These are phyloP conservation scores for Episyrphus balteatus DNA, from an alignment of 1,140 invertebrate species.

Conservation along the genomic window DNA sequence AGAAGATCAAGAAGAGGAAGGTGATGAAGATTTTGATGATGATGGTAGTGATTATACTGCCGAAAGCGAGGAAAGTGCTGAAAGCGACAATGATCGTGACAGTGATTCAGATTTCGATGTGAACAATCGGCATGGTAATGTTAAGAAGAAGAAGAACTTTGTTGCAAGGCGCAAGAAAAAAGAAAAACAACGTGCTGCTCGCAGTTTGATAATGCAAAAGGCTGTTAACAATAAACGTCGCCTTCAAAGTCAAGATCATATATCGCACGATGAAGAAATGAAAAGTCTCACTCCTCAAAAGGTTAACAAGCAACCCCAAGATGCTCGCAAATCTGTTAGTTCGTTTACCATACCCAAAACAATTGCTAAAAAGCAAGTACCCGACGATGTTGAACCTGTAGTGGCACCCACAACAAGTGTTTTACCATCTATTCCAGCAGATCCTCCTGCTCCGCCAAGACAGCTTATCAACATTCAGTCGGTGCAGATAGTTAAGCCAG, in stretches of 20 bases:
- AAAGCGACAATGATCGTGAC: conserved; percentile 32
- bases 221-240: background rate
- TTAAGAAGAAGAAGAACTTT: conserved; percentile 21
- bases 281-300: too few relatives aligned
- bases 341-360: conserved; percentile 3
- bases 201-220: background rate
- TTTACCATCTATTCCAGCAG: too few relatives aligned
- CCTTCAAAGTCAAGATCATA: conserved; percentile 1
- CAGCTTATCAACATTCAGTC: background rate
- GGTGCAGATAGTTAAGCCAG: background rate
- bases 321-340: conserved; percentile 10
- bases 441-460: background rate
- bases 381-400: too few relatives aligned
- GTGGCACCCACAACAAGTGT: too few relatives aligned
- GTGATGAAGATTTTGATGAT: conserved; percentile 30
- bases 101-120: conserved; percentile 33
- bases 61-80: conserved; percentile 17
- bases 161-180: background rate
- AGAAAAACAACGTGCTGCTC: background rate
- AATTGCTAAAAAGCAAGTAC: background rate
- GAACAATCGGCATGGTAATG: conserved; percentile 19
- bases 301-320: conserved; percentile 6
- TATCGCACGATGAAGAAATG: conserved; percentile 6
- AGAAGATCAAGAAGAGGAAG: conserved; percentile 20
- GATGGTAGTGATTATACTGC: conserved; percentile 21